These are phyloP conservation scores for Onychostruthus taczanowskii DNA, from an alignment of 2,113 vertebrate genomes.

Conservation along the genomic window DNA sequence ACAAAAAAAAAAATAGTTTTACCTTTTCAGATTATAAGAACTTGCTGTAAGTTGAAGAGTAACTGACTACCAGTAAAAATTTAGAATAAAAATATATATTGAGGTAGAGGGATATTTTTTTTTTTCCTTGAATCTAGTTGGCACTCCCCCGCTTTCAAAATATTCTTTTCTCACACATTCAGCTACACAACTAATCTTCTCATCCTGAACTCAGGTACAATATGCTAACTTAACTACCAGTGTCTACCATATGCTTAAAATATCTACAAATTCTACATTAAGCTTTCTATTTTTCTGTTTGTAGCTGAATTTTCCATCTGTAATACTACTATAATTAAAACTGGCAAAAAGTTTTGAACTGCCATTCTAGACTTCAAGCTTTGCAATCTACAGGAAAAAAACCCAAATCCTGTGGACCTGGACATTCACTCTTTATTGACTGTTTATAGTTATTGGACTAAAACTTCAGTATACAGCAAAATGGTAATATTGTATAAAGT, in stretches of 20 bases:
- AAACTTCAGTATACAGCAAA: neutral
- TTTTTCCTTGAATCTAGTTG: neutral
- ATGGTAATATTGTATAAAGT: neutral
- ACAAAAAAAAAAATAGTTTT: neutral
- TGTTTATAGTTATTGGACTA: neutral
- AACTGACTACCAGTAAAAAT: neutral
- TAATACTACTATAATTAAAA: neutral
- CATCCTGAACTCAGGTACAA: neutral
- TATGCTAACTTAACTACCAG: neutral
- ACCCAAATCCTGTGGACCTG: no score
- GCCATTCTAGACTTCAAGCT: neutral
- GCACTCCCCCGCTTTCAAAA: neutral
- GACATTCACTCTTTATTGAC: neutral
- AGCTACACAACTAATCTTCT: neutral
- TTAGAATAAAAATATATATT: neutral
- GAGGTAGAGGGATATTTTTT: accelerated
- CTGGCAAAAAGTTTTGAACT: neutral
- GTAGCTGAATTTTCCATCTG: neutral
- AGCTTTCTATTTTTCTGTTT: neutral
- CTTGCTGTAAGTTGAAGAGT: neutral
- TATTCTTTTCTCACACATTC: neutral
- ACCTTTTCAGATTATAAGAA: neutral
- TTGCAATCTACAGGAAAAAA: neutral
- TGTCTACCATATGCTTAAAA: neutral
- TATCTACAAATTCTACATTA: neutral